Evolutionary conservation across 2,888 invertebrate species (phyloP), one percentile per base, ranked within the genome.

Genomic region (Scaptomyza reducta): DNA sequence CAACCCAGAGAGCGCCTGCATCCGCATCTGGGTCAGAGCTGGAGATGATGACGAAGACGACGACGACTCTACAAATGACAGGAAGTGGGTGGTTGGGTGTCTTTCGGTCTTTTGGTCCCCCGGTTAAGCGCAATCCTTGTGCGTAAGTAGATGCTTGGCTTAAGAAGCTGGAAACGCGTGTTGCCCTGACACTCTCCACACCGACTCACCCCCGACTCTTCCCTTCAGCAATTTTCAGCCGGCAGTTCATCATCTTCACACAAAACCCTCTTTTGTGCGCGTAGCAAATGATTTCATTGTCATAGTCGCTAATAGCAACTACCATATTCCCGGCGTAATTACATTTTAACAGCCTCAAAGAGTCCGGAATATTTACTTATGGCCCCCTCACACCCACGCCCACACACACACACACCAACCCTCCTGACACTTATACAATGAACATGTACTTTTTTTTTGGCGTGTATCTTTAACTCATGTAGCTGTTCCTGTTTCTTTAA

Each of bases 271-370:
- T 40, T 40, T 40, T 40, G 40, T 14, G 22, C 16, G 22, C 41
- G 47, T 31, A 25, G 71, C 47, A 47, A 65, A 70, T 88, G 77
- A 77, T 83, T 83, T 86, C 81, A 88, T 88, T 83, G 87, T 83
- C 77, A 86, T 79, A 79, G 87, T 76, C 86, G 89, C 76, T 87
- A 85, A 87, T 81, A 87, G 79, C 85, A 87, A 84, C 84, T 74
- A 67, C 86, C 74, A 64, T 74, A 73, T 74, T 73, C 61, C 46
- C 29, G 63, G 57, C 75, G 80, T 84, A 84, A 87, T 88, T 84
- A 84, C 76, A 88, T 81, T 88, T 84, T 85, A 78, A 88, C 85
- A 88, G 79, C 74, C 82, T 75, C 79, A 72, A 85, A 81, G 75
- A 85, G 73, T 63, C 71, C 69, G 49, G 69, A 56, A 70, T 80